phyloP scores from a whole-genome alignment of 2,113 vertebrate genomes.

The Falcunculus frontatus region DNA sequence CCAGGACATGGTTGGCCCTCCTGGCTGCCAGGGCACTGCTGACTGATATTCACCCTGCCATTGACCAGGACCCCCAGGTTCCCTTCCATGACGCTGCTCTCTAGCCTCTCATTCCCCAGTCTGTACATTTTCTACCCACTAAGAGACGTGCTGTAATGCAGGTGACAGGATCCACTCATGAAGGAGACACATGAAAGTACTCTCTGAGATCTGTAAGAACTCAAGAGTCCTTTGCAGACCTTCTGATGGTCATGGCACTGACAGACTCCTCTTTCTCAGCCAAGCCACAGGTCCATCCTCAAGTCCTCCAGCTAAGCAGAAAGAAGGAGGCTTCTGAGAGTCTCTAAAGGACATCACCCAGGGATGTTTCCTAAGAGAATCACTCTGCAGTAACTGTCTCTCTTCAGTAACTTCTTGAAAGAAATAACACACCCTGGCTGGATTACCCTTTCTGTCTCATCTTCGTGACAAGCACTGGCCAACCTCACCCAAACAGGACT shows the following conservation, averaged over 20 bases:
- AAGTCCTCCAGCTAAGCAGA: neutral
- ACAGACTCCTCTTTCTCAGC: neutral
- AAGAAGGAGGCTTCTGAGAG: neutral
- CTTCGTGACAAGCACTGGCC: accelerated
- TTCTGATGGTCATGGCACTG: neutral
- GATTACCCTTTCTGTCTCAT: neutral
- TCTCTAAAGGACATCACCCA: neutral
- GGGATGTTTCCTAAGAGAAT: neutral
- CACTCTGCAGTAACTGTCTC: neutral
- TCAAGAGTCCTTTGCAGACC: neutral
- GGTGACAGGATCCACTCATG: neutral
- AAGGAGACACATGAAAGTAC: neutral
- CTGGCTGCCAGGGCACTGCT: neutral
- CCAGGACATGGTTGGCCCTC: accelerated
- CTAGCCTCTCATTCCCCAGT: neutral
- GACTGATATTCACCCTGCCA: accelerated
- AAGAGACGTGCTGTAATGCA: accelerated
- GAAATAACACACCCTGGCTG: neutral
- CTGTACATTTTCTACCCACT: neutral
- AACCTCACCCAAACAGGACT: neutral
- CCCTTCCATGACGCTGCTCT: neutral
- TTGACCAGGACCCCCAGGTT: accelerated
- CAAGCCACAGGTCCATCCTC: neutral
- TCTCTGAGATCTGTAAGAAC: neutral
- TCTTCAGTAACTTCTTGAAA: neutral